These are phyloP conservation scores for Rhabdophis nuchalis DNA, from an alignment of 2,797 vertebrate species.

Conservation along the genomic window DNA sequence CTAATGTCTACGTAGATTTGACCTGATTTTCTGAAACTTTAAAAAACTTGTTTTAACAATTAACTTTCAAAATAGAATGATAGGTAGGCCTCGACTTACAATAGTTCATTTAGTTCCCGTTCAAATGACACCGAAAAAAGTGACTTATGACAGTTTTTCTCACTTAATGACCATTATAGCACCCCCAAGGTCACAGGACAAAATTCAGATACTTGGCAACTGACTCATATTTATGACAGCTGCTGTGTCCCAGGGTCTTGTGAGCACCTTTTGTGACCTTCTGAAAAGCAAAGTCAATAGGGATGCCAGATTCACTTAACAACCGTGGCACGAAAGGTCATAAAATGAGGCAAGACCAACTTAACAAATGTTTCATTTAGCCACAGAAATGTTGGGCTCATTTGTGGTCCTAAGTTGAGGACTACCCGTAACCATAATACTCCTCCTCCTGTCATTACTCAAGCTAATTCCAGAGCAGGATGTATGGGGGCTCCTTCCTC, in stretches of 20 bases:
- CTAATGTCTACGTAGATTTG: background rate
- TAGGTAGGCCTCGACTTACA: background rate
- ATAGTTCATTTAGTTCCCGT: background rate
- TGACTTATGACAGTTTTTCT: background rate
- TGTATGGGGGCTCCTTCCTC: background rate
- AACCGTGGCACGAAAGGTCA: background rate
- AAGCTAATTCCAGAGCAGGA: background rate
- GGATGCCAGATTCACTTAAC: background rate
- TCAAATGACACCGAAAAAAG: background rate
- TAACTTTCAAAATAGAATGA: background rate
- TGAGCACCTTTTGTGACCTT: background rate
- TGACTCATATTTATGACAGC: background rate
- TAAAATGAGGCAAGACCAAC: background rate
- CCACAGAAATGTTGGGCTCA: background rate
- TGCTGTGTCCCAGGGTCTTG: background rate
- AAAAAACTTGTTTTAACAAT: background rate
- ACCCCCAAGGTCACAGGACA: background rate
- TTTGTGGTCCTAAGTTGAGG: background rate
- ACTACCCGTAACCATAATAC: background rate
- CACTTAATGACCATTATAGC: background rate
- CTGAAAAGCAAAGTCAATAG: background rate
- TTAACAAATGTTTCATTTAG: background rate
- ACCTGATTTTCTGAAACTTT: background rate
- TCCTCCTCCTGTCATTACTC: background rate
- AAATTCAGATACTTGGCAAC: background rate